Percentiles rank a stretch among this genome's conserved stretches.
These are phyloP conservation scores for Sarotherodon lohbergeri DNA, from an alignment of 2,113 vertebrate genomes.

Conservation along the genomic window DNA sequence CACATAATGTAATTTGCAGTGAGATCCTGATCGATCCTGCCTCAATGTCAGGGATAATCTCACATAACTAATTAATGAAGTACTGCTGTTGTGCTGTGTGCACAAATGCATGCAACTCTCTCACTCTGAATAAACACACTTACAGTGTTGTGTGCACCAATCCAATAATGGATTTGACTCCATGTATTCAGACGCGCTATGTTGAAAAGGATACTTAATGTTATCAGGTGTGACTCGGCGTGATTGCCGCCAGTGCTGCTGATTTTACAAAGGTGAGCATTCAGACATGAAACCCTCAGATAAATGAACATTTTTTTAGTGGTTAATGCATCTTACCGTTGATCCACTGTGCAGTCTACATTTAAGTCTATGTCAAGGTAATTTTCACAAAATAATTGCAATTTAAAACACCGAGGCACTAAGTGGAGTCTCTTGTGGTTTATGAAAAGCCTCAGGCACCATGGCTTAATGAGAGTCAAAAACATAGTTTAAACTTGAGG, in stretches of 20 bases:
- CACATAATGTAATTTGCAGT: not conserved
- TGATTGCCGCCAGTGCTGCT: not conserved
- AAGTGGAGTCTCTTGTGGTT: not conserved
- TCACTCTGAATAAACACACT: not conserved
- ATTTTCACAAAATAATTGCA: not conserved
- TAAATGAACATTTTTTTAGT: not conserved
- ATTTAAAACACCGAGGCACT: not conserved
- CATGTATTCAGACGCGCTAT: not conserved
- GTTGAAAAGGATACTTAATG: not conserved
- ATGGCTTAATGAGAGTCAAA: slow-evolving; percentile 3
- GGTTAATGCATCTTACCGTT: not conserved
- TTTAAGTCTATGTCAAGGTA: not conserved
- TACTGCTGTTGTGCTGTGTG: not conserved
- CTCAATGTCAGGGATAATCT: not conserved
- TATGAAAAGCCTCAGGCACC: not conserved
- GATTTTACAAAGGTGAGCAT: not conserved
- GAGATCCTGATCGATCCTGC: not conserved
- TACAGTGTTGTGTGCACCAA: not conserved
- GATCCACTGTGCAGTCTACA: not conserved
- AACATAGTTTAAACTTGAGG: not conserved
- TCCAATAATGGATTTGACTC: not conserved
- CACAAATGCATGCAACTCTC: not conserved
- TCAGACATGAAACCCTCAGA: not conserved
- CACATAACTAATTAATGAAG: not conserved
- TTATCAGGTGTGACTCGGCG: not conserved